phyloP scores from a whole-genome alignment of 2,113 vertebrate genomes.

The Datnioides undecimradiatus region DNA sequence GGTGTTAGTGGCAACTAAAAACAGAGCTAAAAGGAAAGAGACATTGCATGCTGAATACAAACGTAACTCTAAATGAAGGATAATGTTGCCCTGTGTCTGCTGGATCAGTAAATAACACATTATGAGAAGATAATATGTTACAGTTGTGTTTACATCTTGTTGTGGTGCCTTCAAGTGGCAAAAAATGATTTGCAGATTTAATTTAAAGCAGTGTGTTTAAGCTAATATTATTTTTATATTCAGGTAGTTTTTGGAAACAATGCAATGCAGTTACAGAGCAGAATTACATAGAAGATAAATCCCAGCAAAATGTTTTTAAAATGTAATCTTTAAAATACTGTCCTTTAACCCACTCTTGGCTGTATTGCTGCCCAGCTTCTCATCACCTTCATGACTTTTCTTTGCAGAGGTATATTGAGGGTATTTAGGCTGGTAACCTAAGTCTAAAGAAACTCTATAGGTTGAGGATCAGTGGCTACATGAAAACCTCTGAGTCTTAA shows the following conservation, averaged over 20 bases:
- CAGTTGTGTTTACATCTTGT: background rate
- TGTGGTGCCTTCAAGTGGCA: background rate
- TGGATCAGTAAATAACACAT: background rate
- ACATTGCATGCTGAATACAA: background rate
- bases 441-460: constrained; percentile 60
- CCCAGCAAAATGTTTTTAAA: background rate
- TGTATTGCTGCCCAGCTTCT: background rate
- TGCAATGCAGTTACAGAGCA: background rate
- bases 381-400: background rate
- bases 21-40: background rate
- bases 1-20: background rate
- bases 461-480: constrained; percentile 23
- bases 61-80: background rate
- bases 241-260: background rate
- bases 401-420: background rate
- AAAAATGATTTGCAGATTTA: background rate
- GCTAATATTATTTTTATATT: background rate
- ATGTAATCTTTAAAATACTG: background rate
- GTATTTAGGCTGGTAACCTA: constrained; percentile 36
- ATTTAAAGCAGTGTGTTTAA: background rate
- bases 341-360: constrained; percentile 1
- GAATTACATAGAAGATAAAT: background rate
- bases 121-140: background rate
- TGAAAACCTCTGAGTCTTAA: constrained; percentile 44
- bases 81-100: background rate